These are phyloP conservation scores for Diarsia rubi DNA, from an alignment of 2,888 invertebrate species.

Conservation along the genomic window DNA sequence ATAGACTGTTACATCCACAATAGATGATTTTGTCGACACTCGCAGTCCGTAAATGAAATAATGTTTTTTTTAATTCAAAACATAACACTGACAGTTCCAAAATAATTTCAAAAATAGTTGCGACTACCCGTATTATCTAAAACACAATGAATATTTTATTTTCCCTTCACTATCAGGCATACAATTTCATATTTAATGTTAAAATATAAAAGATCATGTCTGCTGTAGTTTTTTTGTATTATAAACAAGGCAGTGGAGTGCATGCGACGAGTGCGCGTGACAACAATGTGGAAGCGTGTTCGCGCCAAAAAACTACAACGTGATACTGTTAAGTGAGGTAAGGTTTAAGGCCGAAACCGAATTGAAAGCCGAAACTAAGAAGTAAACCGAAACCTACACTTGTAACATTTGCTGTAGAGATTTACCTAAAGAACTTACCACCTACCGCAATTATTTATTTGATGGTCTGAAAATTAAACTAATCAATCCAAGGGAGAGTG, in stretches of 20 bases:
- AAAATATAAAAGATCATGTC: slow-evolving; percentile 53
- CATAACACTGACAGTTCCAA: neutral
- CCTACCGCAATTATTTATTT: neutral
- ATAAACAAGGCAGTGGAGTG: slow-evolving; percentile 48
- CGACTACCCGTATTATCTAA: neutral
- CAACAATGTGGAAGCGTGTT: slow-evolving; percentile 64
- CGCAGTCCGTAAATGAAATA: neutral
- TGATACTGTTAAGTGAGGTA: slow-evolving; percentile 22
- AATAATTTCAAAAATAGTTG: neutral
- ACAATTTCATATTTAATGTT: slow-evolving; percentile 48
- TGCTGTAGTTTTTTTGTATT: slow-evolving; percentile 41
- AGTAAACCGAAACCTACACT: neutral
- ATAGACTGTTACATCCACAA: neutral
- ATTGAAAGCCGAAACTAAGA: slow-evolving; percentile 23
- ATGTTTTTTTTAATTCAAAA: neutral
- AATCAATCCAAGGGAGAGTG: neutral
- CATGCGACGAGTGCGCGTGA: slow-evolving; percentile 64
- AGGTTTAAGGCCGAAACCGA: slow-evolving; percentile 15
- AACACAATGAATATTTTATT: slow-evolving; percentile 21
- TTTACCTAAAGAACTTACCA: neutral
- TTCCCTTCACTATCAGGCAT: slow-evolving; percentile 44
- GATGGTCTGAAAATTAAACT: neutral
- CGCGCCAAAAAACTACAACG: slow-evolving; percentile 55
- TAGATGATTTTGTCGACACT: neutral
- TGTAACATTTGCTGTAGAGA: no score